Base-by-base conservation (phyloP, 2,888 invertebrate species). In the Pollenia griseotomentosa region DNA sequence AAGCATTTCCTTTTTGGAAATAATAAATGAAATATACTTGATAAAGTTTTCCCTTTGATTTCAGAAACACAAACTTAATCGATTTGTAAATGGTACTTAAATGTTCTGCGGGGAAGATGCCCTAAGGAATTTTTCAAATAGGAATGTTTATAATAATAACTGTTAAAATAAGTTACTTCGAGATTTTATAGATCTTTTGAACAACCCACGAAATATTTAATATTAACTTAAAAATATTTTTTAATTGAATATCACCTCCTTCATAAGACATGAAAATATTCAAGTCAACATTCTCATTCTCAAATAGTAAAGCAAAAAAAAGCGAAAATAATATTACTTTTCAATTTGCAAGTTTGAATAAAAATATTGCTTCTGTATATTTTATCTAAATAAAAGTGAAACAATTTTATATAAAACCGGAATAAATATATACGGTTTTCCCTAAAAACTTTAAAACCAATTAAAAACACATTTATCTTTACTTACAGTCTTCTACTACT, bases 391-490 rank as follows among this genome's bases (percentile, higher is more conserved):
- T 53, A 68, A 68, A 74, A 77, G 12, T 66, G 11, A 16, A 81
- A 55, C 66, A 66, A 51, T 33, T 55, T 53, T 44, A 68, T 57
- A 53, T 12, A 70, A 61, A 33, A 65, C 16, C 51, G 33, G 16
- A 83, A 68, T 53, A 74, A 51, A 44, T 55, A 73, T 44, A 42
- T 59, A 46, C 4, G 66, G 44, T 78, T 82, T 82, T 78, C 63
- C 82, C 78, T 78, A 61, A 78, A 86, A 86, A 86, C 82, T 86
- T 86, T 74, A 79, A 86, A 86, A 86, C 86, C 86, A 86, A 86
- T 86, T 86, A 86, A 86, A 86, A 86, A 79, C 74, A 82, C 86
- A 86, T 86, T 83, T 83, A 86, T 86, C 86, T 86, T 83, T 83
- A 86, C 74, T 86, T 83, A 83, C 71, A 85, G 68, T 78, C 68